Evolutionary conservation across 2,888 invertebrate genomes (phyloP).

Genomic region (Agonopterix heracliana): DNA sequence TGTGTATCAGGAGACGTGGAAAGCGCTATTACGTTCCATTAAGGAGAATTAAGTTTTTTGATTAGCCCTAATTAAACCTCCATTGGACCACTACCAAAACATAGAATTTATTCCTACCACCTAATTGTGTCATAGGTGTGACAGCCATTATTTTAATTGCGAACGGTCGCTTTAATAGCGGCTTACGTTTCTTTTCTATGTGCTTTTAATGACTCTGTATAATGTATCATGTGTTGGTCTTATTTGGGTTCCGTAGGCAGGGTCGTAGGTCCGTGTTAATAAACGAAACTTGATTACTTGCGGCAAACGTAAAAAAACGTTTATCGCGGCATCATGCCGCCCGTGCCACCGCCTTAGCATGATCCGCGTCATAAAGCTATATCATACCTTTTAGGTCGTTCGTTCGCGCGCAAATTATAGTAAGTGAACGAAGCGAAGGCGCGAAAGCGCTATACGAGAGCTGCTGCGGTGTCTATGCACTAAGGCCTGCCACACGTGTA

Average conservation of each 20-base stretch:
- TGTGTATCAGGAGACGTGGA: conserved; percentile 27
- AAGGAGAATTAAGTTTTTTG: conserved; percentile 46
- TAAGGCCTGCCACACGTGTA: no score
- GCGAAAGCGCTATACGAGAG: no score
- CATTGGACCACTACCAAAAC: conserved; percentile 39
- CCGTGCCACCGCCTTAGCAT: no score
- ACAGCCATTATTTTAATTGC: conserved; percentile 75
- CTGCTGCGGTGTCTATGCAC: no score
- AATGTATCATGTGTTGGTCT: conserved; percentile 11
- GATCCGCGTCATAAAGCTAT: no score
- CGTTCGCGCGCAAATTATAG: no score
- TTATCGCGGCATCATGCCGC: no score
- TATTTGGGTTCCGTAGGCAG: not conserved
- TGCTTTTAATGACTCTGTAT: conserved; percentile 33
- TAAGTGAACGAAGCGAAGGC: no score
- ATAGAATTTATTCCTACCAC: conserved; percentile 61
- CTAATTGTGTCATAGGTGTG: conserved; percentile 74
- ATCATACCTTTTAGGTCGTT: no score
- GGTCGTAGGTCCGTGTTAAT: no score
- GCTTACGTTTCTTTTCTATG: conserved; percentile 54
- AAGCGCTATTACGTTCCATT: conserved; percentile 38
- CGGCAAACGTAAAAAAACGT: no score
- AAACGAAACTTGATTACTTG: no score
- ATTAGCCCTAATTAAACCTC: conserved; percentile 46
- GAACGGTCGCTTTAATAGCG: conserved; percentile 56